These are phyloP conservation scores for Acrocephalus kingi DNA, from an alignment of 2,113 vertebrate species.

Conservation along the genomic window DNA sequence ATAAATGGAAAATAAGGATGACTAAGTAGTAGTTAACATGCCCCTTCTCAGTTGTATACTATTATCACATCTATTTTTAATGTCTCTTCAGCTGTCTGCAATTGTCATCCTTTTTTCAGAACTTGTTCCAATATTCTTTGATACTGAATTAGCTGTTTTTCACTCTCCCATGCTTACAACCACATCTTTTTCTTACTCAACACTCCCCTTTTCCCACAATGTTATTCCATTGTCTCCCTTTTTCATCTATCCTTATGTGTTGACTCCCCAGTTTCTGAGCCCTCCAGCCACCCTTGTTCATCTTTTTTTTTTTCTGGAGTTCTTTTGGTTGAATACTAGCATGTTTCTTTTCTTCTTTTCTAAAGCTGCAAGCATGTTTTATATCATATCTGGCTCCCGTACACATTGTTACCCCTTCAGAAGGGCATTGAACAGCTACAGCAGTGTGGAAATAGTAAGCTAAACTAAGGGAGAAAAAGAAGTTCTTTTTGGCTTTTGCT, in stretches of 20 bases:
- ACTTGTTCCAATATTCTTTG: constrained; percentile 50
- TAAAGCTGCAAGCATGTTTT: constrained; percentile 66
- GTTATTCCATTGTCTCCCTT: constrained; percentile 59
- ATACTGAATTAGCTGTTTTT: constrained; percentile 62
- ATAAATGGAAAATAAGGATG: constrained; percentile 68
- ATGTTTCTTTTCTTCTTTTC: constrained; percentile 69
- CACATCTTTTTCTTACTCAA: constrained; percentile 58
- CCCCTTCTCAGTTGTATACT: constrained; percentile 64
- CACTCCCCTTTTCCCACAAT: constrained; percentile 39
- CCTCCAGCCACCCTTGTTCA: constrained; percentile 47
- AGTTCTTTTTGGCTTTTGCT: constrained; percentile 43
- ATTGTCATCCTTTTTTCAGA: constrained; percentile 54
- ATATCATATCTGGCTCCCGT: constrained; percentile 53
- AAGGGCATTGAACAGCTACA: constrained; percentile 44
- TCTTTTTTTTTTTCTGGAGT: constrained; percentile 55
- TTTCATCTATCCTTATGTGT: constrained; percentile 60
- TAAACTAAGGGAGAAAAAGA: constrained; percentile 50
- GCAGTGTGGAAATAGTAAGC: constrained; percentile 32
- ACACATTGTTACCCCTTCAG: constrained; percentile 63
- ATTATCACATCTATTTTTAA: constrained; percentile 68
- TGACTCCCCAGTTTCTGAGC: constrained; percentile 63
- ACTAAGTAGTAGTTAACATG: constrained; percentile 70
- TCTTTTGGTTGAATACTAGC: constrained; percentile 59
- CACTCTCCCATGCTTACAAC: constrained; percentile 32
- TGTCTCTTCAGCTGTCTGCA: constrained; percentile 53